Conservation (phyloP, 2,888 invertebrate species). For the Rhopalosiphum nymphaeae region DNA sequence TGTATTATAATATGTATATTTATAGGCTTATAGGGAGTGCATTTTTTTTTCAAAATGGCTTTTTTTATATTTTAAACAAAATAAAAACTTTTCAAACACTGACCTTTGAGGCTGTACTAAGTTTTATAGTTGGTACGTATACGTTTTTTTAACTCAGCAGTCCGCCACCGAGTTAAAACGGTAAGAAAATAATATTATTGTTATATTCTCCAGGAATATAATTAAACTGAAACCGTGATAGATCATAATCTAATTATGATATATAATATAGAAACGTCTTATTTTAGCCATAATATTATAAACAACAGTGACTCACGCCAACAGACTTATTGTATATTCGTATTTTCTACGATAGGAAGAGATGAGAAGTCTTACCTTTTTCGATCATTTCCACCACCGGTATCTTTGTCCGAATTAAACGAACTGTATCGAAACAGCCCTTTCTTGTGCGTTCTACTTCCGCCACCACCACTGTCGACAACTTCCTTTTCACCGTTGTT, state of each 20-base stretch:
- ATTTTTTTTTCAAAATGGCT: background rate
- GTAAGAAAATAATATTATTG: background rate
- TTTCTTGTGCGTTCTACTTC: conserved; percentile 21
- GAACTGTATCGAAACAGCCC: conserved; percentile 50
- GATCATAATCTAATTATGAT: too few species aligned
- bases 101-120: background rate
- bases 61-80: background rate
- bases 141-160: background rate
- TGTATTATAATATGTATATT: background rate
- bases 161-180: background rate
- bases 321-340: background rate
- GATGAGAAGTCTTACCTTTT: conserved; percentile 30
- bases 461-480: background rate
- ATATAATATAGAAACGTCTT: background rate
- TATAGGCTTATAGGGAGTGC: background rate
- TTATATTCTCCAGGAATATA: background rate
- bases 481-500: background rate
- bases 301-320: background rate
- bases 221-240: background rate
- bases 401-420: conserved; percentile 29
- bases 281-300: background rate
- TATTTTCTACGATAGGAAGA: background rate
- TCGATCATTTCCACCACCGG: conserved; percentile 12
- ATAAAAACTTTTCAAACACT: background rate
- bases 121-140: background rate